Percentiles rank a stretch among this genome's conserved stretches.
phyloP scores from a whole-genome alignment of 2,888 invertebrate species.

The Herminia tarsipennalis region DNA sequence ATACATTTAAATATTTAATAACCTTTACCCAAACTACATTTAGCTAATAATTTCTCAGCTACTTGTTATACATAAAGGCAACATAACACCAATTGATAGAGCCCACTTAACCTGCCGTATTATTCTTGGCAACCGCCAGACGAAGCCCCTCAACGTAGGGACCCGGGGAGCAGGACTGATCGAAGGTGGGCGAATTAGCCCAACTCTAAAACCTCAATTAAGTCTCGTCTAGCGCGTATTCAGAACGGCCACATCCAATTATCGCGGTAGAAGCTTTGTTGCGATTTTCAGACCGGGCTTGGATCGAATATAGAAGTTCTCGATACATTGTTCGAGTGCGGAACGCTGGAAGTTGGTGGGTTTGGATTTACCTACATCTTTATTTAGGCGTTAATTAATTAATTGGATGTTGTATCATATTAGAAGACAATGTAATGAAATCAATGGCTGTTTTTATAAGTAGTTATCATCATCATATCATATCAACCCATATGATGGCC shows the following conservation, averaged over 20 bases:
- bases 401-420: conserved; percentile 3
- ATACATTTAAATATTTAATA: background rate
- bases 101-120: conserved; percentile 73
- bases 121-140: conserved; percentile 69
- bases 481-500: too few species aligned
- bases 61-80: conserved; percentile 43
- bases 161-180: conserved; percentile 65
- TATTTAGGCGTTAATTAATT: conserved; percentile 19
- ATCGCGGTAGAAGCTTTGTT: conserved; percentile 81
- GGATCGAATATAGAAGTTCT: conserved; percentile 47
- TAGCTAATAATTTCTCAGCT: conserved; percentile 10
- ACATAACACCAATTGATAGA: conserved; percentile 63
- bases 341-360: conserved; percentile 49
- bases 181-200: conserved; percentile 84
- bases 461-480: too few species aligned
- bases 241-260: conserved; percentile 83
- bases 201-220: conserved; percentile 85
- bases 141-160: conserved; percentile 68
- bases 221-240: conserved; percentile 84
- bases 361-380: conserved; percentile 48
- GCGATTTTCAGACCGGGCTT: conserved; percentile 61
- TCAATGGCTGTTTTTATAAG: too few species aligned
- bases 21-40: conserved; percentile 1
- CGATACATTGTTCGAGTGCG: conserved; percentile 53
- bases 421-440: background rate